phyloP scores from a whole-genome alignment of 2,888 invertebrate genomes.

The Synanthedon myopaeformis region DNA sequence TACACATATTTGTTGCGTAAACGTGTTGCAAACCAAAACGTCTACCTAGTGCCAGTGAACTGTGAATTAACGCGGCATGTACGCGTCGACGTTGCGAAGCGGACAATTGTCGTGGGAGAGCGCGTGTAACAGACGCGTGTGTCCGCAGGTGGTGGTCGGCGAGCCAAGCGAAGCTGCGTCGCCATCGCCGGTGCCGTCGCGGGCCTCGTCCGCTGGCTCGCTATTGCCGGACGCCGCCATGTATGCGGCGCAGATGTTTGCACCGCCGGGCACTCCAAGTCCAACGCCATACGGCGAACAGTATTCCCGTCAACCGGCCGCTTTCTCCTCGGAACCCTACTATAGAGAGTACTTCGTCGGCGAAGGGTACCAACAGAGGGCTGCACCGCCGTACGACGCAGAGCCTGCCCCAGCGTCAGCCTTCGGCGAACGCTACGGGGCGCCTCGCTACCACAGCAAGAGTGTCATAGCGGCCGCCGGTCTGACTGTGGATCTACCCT shows the following conservation, averaged over 20 bases:
- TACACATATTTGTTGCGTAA: conserved; percentile 36
- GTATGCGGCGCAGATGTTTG: conserved; percentile 78
- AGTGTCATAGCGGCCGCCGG: conserved; percentile 81
- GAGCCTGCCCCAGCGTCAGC: conserved; percentile 72
- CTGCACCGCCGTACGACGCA: conserved; percentile 66
- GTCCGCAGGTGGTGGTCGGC: conserved; percentile 70
- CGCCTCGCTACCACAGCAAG: conserved; percentile 79
- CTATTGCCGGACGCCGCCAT: conserved; percentile 74
- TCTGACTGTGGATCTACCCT: conserved; percentile 92
- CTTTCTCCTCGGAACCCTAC: conserved; percentile 80
- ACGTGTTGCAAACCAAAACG: conserved; percentile 40
- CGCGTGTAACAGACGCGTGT: conserved; percentile 76
- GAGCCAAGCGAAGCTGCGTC: conserved; percentile 72
- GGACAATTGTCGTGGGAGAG: conserved; percentile 71
- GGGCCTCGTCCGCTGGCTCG: conserved; percentile 68
- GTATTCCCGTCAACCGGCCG: conserved; percentile 64
- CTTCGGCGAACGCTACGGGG: conserved; percentile 77
- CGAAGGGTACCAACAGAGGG: conserved; percentile 72
- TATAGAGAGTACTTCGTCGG: conserved; percentile 84
- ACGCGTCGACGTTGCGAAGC: conserved; percentile 72
- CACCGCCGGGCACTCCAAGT: conserved; percentile 76
- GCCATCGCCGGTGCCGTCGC: conserved; percentile 74
- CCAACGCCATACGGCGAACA: conserved; percentile 72
- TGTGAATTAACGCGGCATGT: conserved; percentile 65
- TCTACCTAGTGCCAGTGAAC: conserved; percentile 60